Conservation (phyloP, 2,888 invertebrate species). For the Hydrotaea cyrtoneurina region DNA sequence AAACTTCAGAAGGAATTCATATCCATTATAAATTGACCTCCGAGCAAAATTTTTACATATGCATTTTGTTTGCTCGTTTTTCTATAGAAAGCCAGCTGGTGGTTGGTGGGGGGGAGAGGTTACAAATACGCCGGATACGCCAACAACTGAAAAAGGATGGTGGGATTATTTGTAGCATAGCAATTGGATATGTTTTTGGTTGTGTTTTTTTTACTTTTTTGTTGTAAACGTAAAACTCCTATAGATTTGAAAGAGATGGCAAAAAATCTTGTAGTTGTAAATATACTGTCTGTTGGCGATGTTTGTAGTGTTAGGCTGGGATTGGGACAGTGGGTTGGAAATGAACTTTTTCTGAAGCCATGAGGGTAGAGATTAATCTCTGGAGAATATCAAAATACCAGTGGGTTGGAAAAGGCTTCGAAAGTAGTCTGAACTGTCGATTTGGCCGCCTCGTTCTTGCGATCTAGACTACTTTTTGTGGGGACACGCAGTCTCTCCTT, state of each 20-base stretch:
- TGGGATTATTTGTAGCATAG: constrained; percentile 28
- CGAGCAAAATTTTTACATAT: constrained; percentile 65
- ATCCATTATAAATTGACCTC: constrained; percentile 65
- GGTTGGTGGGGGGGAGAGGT: neutral
- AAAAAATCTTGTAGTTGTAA: neutral
- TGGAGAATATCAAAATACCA: too few relatives aligned
- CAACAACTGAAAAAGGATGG: neutral
- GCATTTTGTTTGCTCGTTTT: constrained; percentile 60
- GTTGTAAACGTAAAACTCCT: neutral
- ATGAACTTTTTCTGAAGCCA: too few relatives aligned
- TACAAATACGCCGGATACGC: neutral
- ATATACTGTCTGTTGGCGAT: too few relatives aligned
- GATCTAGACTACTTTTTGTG: too few relatives aligned
- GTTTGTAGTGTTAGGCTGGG: too few relatives aligned
- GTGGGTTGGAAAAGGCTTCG: too few relatives aligned
- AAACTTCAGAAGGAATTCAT: constrained; percentile 42
- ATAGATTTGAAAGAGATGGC: neutral
- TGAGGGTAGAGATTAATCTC: too few relatives aligned
- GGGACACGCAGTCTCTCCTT: too few relatives aligned
- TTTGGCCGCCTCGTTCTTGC: too few relatives aligned
- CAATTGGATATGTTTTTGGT: constrained; percentile 37
- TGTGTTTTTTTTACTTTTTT: neutral
- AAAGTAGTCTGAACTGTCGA: too few relatives aligned
- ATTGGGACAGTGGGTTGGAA: too few relatives aligned
- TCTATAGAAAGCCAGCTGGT: neutral